Evolutionary conservation across 2,113 vertebrate species (phyloP), one percentile per base, ranked within the genome.

Genomic region (Xyrauchen texanus): DNA sequence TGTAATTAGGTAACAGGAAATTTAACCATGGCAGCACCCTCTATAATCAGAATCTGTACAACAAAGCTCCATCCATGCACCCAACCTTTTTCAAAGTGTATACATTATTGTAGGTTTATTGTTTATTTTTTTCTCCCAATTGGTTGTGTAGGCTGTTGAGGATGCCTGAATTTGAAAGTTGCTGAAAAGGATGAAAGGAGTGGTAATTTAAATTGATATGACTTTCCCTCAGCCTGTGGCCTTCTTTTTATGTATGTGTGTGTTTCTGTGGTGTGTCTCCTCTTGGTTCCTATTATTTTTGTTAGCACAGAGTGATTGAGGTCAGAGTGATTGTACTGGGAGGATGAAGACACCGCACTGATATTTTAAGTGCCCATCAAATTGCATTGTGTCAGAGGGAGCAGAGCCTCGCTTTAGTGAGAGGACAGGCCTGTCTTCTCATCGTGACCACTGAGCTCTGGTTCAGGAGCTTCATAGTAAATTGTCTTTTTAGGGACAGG

Each of bases 301-400:
- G 78, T 84, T 77, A 69, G 82, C 8, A 12, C 85, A 45, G 72
- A 76, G 77, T 83, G 85, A 86, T 87, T 81, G 84, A 79, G 87
- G 87, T 88, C 88, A 84, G 52, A 34, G n/a, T n/a, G n/a, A 57
- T 6, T 15, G 74, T 84, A 84, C 85, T 85, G 73, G 6, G 77
- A 86, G 85, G 76, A 81, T 71, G 45, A 46, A 76, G 78, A 70
- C 70, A 53, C 86, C 83, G 73, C 84, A 77, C 85, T 80, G 84
- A 85, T 85, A 86, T 86, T 85, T 84, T 86, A 88, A 82, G 65
- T 68, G 76, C 77, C 81, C 84, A 83, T 85, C 87, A 88, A 78
- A 81, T 58, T 53, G 49, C 69, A 87, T 87, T 46, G 73, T 71
- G 80, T 10, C 6, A 15, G 1, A 15, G 49, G 58, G 55, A 83